Conservation (phyloP, 1,140 invertebrate genomes). For the Platyura marginata region DNA sequence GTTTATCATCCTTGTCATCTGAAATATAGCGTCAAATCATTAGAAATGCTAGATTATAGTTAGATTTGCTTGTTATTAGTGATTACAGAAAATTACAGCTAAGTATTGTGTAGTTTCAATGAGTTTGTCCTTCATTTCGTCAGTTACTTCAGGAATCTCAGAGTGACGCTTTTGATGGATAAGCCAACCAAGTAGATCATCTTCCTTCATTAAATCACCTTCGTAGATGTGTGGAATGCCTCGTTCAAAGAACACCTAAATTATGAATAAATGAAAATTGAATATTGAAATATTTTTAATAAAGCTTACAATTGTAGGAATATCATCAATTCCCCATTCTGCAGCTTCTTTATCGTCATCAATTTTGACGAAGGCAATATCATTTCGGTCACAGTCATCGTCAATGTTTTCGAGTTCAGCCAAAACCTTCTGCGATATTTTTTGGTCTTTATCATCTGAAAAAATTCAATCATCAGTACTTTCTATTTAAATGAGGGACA, state of each 20-base stretch:
- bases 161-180: slow-evolving; percentile 75
- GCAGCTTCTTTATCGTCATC: slow-evolving; percentile 74
- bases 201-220: slow-evolving; percentile 81
- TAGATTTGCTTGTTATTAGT: not conserved
- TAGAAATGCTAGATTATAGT: not conserved
- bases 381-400: slow-evolving; percentile 81
- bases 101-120: slow-evolving; percentile 59
- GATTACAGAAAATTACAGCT: slow-evolving; percentile 74
- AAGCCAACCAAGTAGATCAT: slow-evolving; percentile 74
- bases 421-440: slow-evolving; percentile 75
- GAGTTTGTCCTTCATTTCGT: slow-evolving; percentile 87
- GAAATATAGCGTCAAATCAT: slow-evolving; percentile 1
- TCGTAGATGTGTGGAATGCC: slow-evolving; percentile 77
- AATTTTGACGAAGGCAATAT: slow-evolving; percentile 86
- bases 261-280: not conserved
- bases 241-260: slow-evolving; percentile 62
- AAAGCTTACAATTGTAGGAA: slow-evolving; percentile 44
- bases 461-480: too few relatives aligned
- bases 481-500: too few relatives aligned
- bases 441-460: slow-evolving; percentile 78
- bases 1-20: slow-evolving; percentile 82
- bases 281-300: not conserved
- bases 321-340: slow-evolving; percentile 68
- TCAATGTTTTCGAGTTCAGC: slow-evolving; percentile 83
- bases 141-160: slow-evolving; percentile 81